Conservation (phyloP, 1,140 invertebrate species). For the Calycopis cecrops region DNA sequence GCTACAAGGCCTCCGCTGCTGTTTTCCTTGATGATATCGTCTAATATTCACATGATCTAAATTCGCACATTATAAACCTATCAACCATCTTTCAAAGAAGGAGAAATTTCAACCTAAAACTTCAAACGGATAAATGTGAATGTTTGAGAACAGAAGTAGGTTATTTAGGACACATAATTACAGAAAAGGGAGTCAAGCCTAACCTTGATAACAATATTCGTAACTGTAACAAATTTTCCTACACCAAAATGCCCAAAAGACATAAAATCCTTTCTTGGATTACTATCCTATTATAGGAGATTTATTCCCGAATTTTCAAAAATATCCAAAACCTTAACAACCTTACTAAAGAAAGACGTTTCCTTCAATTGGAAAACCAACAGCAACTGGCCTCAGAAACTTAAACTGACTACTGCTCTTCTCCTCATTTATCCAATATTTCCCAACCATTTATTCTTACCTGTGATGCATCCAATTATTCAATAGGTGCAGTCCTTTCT, state of each 20-base stretch:
- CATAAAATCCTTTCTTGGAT: not conserved
- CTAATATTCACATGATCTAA: not conserved
- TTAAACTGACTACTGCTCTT: conserved; percentile 11
- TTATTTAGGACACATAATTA: too few relatives aligned
- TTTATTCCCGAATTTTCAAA: conserved; percentile 13
- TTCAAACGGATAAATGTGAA: not conserved
- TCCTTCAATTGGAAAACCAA: conserved; percentile 14
- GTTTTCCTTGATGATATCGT: not conserved
- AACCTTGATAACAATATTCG: too few relatives aligned
- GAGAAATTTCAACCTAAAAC: not conserved
- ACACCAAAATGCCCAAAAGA: too few relatives aligned
- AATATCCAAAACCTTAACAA: conserved; percentile 18
- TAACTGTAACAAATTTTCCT: too few relatives aligned
- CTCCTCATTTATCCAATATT: not conserved
- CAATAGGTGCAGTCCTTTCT: too few relatives aligned
- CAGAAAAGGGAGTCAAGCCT: too few relatives aligned
- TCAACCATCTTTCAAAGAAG: conserved; percentile 1
- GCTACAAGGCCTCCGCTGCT: not conserved
- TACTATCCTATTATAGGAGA: conserved; percentile 8
- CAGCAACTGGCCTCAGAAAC: conserved; percentile 24
- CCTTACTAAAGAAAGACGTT: conserved; percentile 24
- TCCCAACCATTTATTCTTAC: not conserved
- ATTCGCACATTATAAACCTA: conserved; percentile 1
- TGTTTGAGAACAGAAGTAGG: too few relatives aligned
- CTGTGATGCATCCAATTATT: not conserved